Evolutionary conservation across 1,140 invertebrate genomes (phyloP).

Genomic region (Chymomyza costata): DNA sequence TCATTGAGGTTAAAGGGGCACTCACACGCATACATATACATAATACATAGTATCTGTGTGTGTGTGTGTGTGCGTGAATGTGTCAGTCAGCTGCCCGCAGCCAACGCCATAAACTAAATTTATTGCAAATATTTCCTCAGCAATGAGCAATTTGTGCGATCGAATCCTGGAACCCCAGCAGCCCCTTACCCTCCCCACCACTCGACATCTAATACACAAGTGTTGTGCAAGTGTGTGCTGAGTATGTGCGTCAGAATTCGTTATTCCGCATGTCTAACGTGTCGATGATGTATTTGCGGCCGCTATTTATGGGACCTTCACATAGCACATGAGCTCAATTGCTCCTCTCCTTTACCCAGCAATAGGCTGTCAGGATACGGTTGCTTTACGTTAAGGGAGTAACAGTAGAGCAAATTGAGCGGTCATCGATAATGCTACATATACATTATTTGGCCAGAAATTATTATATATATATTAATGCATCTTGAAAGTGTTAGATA

Average conservation of each 20-base stretch:
- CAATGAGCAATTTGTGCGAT: slow-evolving; percentile 74
- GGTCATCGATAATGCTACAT: too few relatives aligned
- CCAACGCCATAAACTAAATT: slow-evolving; percentile 72
- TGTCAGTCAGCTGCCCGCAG: slow-evolving; percentile 58
- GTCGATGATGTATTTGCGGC: slow-evolving; percentile 66
- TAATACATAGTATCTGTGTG: slow-evolving; percentile 19
- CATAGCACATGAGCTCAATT: too few relatives aligned
- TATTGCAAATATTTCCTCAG: slow-evolving; percentile 75
- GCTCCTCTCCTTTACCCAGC: too few relatives aligned
- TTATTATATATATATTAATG: too few relatives aligned
- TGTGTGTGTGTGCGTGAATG: slow-evolving; percentile 17
- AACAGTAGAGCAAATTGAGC: too few relatives aligned
- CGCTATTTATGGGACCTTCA: slow-evolving; percentile 19
- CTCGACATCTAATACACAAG: neutral
- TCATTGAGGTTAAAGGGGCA: slow-evolving; percentile 22
- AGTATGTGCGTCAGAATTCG: slow-evolving; percentile 32
- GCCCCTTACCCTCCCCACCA: slow-evolving; percentile 3
- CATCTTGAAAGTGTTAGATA: too few relatives aligned
- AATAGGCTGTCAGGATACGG: too few relatives aligned
- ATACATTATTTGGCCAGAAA: too few relatives aligned
- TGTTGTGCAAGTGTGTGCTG: slow-evolving; percentile 2
- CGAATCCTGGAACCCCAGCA: slow-evolving; percentile 45
- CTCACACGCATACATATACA: slow-evolving; percentile 31
- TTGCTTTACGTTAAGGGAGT: too few relatives aligned
- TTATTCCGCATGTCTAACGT: slow-evolving; percentile 49